Base-by-base conservation (phyloP, 2,888 invertebrate species). In the Andrena bucephala region DNA sequence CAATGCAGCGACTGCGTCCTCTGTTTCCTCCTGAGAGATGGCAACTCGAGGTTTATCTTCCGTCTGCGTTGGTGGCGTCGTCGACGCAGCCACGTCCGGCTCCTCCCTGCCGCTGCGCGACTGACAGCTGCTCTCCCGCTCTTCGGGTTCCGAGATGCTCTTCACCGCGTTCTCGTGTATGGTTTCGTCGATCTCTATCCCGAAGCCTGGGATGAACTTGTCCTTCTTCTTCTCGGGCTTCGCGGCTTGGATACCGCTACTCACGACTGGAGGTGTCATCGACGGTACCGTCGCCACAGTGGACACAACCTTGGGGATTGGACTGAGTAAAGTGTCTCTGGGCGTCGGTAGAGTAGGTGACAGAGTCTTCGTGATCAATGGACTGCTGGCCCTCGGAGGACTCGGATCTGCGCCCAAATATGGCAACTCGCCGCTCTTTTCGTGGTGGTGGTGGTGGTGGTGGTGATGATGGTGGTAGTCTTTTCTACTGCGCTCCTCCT, bases 21-120 rank as follows among this genome's bases (percentile, higher is more conserved):
- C 98, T 0, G 98, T 98, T 94, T 98, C 98, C 94, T 98, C 98
- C 94, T 98, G 98, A 0, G 98, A 98, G 90, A 98, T 98, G 0
- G 97, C 95, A 10, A 97, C 97, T 66, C 97, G 95, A 0, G 97
- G 97, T 91, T 97, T 97, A 90, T 97, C 97, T 83, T 97, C 97
- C 0, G 94, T 85, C 91, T 96, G 96, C 69, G 96, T 96, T 8
- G 95, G 95, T 2, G 94, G 87, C 88, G 95, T 95, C 13, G 94
- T 94, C 74, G 92, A 94, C 90, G 93, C 94, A 4, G 94, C 92
- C 13, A 94, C 90, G 24, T 94, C 93, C 2, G 91, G 74, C 8
- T 93, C 93, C 0, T 93, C 93, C 24, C 92, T 89, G 0, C 84
- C 82, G 2, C 77, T 88, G n/a, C 91, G 87, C 0, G 92, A 83